Evolutionary conservation across 2,797 vertebrate species (phyloP).

Genomic region (Coregonus ussuriensis): DNA sequence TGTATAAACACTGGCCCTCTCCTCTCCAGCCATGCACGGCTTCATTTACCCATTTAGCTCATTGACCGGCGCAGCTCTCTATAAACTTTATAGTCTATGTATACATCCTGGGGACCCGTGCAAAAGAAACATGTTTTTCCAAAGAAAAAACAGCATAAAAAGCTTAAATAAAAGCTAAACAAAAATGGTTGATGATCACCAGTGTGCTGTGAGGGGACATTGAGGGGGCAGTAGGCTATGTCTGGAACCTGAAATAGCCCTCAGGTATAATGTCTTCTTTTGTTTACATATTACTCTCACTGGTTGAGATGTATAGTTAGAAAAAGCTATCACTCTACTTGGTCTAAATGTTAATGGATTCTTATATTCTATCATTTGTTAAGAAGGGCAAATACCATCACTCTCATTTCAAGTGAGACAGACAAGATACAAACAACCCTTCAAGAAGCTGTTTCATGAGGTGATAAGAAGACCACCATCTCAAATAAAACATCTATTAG

Average conservation of each 20-base stretch:
- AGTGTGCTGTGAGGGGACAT: background rate
- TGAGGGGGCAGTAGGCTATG: background rate
- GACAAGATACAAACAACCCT: background rate
- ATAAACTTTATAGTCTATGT: conserved; percentile 44
- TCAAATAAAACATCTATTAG: background rate
- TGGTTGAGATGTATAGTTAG: background rate
- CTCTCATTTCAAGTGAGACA: background rate
- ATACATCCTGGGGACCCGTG: conserved; percentile 42
- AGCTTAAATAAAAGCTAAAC: conserved; percentile 26
- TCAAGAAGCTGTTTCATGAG: background rate
- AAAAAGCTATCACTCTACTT: background rate
- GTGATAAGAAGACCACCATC: background rate
- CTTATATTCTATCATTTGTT: too few species aligned
- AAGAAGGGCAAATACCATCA: background rate
- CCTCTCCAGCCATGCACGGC: conserved; percentile 3
- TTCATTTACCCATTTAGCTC: conserved; percentile 15
- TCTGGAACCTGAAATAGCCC: background rate
- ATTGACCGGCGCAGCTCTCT: conserved; percentile 1
- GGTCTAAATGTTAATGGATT: background rate
- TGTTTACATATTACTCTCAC: background rate
- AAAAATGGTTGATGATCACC: background rate
- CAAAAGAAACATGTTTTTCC: conserved; percentile 42
- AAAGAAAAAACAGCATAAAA: conserved; percentile 37
- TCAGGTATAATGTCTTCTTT: background rate
- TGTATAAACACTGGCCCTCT: conserved; percentile 26